A percentile compares a stretch with the other conserved stretches of the same genome.
Conservation (phyloP, 2,113 vertebrate genomes). For the Bos javanicus region DNA sequence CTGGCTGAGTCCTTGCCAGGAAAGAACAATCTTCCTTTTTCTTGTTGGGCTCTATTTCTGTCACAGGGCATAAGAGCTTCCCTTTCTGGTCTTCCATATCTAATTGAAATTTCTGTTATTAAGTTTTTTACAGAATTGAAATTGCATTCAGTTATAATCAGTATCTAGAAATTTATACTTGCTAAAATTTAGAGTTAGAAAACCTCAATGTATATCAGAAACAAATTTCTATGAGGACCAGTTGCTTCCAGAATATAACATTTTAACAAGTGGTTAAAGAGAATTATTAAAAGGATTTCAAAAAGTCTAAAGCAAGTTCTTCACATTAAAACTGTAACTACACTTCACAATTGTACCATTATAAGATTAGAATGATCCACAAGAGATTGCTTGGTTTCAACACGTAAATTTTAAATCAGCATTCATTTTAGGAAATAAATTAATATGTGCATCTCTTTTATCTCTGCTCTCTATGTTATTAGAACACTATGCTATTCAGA, state of each 20-base stretch:
- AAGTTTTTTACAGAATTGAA: not conserved
- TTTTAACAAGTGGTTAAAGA: slow-evolving; percentile 40
- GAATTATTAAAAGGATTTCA: slow-evolving; percentile 1
- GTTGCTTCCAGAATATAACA: slow-evolving; percentile 12
- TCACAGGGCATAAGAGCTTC: not conserved
- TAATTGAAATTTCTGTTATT: not conserved
- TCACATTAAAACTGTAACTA: slow-evolving; percentile 45
- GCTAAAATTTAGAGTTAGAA: not conserved
- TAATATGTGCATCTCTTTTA: not conserved
- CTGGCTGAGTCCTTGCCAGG: not conserved
- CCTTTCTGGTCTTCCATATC: not conserved
- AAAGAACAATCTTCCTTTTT: not conserved
- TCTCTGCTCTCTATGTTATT: slow-evolving; percentile 28
- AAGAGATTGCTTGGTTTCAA: not conserved
- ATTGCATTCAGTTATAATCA: not conserved
- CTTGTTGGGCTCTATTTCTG: not conserved
- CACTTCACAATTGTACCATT: slow-evolving; percentile 33
- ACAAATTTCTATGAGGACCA: slow-evolving; percentile 21
- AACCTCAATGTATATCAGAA: not conserved
- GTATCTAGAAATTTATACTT: not conserved
- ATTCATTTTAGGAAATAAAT: not conserved
- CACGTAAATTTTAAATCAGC: not conserved
- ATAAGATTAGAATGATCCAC: not conserved
- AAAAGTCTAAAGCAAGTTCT: slow-evolving; percentile 29
- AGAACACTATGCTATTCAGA: slow-evolving; percentile 28